Evolutionary conservation across 2,888 invertebrate species (phyloP).

Genomic region (Drosophila koepferae): DNA sequence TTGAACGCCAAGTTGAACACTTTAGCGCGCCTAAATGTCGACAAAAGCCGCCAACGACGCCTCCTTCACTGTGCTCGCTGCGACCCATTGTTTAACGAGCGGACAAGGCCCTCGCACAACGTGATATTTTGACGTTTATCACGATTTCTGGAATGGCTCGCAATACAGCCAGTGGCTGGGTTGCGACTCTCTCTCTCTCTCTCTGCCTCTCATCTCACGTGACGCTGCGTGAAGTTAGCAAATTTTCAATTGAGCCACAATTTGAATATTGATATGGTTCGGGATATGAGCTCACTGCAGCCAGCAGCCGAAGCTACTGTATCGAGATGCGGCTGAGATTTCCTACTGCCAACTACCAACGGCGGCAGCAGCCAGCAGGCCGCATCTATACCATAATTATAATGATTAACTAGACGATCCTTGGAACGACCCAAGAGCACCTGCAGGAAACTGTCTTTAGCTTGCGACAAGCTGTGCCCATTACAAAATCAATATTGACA

Average conservation of each 20-base stretch:
- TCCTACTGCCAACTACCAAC: not conserved
- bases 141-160: conserved; percentile 66
- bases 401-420: conserved; percentile 24
- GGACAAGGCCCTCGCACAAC: conserved; percentile 53
- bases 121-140: conserved; percentile 81
- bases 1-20: conserved; percentile 76
- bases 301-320: conserved; percentile 47
- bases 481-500: conserved; percentile 74
- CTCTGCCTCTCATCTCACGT: conserved; percentile 20
- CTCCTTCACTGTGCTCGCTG: conserved; percentile 39
- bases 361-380: conserved; percentile 2
- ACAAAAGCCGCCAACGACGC: conserved; percentile 79
- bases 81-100: conserved; percentile 64
- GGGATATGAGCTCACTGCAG: conserved; percentile 37
- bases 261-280: conserved; percentile 77
- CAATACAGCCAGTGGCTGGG: conserved; percentile 12
- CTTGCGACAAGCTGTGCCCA: conserved; percentile 11
- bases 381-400: conserved; percentile 30
- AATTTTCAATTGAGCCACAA: conserved; percentile 81
- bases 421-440: conserved; percentile 10
- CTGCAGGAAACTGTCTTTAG: conserved; percentile 32
- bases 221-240: conserved; percentile 64
- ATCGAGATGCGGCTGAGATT: conserved; percentile 53
- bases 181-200: not conserved
- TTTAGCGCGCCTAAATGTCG: conserved; percentile 76